phyloP scores from a whole-genome alignment of 2,888 invertebrate genomes.

The Mythimna pallens region DNA sequence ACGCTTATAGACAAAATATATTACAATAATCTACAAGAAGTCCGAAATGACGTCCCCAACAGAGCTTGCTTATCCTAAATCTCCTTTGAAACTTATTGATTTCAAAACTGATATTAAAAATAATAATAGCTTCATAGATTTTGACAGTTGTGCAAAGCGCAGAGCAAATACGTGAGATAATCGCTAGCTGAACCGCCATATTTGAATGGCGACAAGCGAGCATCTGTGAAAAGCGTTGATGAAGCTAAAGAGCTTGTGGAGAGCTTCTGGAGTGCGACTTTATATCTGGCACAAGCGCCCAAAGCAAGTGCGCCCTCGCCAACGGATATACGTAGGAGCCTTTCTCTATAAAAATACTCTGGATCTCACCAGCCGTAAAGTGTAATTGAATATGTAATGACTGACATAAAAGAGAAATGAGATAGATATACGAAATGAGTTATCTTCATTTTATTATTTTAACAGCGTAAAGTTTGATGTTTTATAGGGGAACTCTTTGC shows the following conservation, averaged over 20 bases:
- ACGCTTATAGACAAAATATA: neutral
- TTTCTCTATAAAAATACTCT: conserved; percentile 50
- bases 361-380: conserved; percentile 33
- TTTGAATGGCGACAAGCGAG: conserved; percentile 63
- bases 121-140: neutral
- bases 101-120: neutral
- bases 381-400: conserved; percentile 62
- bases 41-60: neutral
- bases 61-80: neutral
- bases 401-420: conserved; percentile 57
- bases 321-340: conserved; percentile 37
- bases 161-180: conserved; percentile 61
- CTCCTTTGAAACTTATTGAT: conserved; percentile 14
- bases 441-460: conserved; percentile 51
- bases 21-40: neutral
- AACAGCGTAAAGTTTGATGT: conserved; percentile 41
- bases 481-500: conserved; percentile 37
- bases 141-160: conserved; percentile 17
- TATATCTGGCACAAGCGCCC: conserved; percentile 57
- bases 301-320: conserved; percentile 42
- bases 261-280: conserved; percentile 58
- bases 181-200: conserved; percentile 66
- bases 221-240: conserved; percentile 72
- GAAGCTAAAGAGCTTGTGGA: conserved; percentile 67
- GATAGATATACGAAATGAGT: conserved; percentile 41